Conservation (phyloP, 2,797 vertebrate species). For the Melanogrammus aeglefinus region DNA sequence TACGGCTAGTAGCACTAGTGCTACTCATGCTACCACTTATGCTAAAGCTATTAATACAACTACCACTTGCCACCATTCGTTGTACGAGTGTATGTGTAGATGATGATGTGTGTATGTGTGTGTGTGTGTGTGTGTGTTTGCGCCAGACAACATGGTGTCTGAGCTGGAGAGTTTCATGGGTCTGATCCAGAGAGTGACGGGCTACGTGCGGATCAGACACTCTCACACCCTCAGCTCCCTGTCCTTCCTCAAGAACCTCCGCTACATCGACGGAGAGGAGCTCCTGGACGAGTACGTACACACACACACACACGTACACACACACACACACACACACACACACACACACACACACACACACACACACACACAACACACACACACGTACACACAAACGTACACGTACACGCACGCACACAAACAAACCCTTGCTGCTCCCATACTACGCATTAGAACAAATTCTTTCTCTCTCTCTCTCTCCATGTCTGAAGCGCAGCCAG, state of each 20-base stretch:
- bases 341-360: not conserved
- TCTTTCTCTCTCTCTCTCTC: not conserved
- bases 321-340: not conserved
- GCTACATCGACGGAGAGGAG: slow-evolving; percentile 87
- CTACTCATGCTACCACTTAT: not conserved
- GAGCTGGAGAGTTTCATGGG: slow-evolving; percentile 97
- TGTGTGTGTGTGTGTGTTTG: slow-evolving; percentile 26
- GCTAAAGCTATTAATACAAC: not conserved
- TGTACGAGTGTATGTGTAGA: not conserved
- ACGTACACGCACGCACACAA: not conserved
- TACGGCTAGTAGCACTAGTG: not conserved
- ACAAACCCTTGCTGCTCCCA: not conserved
- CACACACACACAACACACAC: not conserved
- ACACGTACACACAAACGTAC: not conserved
- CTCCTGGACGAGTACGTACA: slow-evolving; percentile 81
- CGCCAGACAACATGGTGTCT: slow-evolving; percentile 88
- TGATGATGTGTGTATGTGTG: not conserved
- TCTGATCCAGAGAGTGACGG: slow-evolving; percentile 92
- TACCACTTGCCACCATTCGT: no score
- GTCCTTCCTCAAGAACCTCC: slow-evolving; percentile 92
- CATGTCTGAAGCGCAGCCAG: not conserved
- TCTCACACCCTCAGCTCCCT: slow-evolving; percentile 91
- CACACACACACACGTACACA: not conserved
- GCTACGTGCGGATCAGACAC: slow-evolving; percentile 89
- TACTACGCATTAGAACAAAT: not conserved